These are phyloP conservation scores for Colossoma macropomum DNA, from an alignment of 2,113 vertebrate genomes.

Conservation along the genomic window DNA sequence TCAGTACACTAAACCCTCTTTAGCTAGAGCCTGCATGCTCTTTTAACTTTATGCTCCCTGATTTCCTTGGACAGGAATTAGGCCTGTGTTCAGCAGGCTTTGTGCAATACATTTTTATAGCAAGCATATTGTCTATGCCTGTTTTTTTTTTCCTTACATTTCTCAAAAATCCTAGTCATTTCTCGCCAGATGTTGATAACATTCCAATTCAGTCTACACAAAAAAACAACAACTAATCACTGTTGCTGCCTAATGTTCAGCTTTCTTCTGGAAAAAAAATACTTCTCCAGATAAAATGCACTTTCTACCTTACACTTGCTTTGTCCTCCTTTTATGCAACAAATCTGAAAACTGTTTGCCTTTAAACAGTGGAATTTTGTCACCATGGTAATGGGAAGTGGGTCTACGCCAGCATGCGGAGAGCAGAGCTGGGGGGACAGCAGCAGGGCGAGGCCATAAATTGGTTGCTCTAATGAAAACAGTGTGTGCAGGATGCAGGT, in stretches of 20 bases:
- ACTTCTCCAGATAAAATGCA: neutral
- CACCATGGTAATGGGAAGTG: conserved; percentile 85
- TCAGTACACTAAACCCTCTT: conserved; percentile 28
- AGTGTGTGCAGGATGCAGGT: conserved; percentile 82
- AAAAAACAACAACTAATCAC: neutral
- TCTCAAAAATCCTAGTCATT: no score
- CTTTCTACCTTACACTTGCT: neutral
- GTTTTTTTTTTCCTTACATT: neutral
- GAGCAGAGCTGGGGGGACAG: conserved; percentile 63
- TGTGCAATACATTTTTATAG: neutral
- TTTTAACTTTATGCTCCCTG: conserved; percentile 36
- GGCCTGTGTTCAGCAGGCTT: neutral
- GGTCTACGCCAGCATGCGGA: conserved; percentile 66
- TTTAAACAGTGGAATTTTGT: conserved; percentile 82
- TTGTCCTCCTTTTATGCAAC: conserved; percentile 35
- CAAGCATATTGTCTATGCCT: conserved; percentile 1
- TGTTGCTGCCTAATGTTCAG: neutral
- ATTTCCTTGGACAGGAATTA: conserved; percentile 44
- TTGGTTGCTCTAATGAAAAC: conserved; percentile 85
- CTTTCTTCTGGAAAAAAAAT: neutral
- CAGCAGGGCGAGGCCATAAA: conserved; percentile 78
- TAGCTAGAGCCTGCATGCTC: conserved; percentile 16
- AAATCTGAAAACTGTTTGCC: conserved; percentile 82
- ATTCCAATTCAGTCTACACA: neutral
- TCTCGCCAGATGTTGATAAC: neutral